Base-by-base conservation (phyloP, 1,140 invertebrate genomes). In the Temnothorax longispinosus region DNA sequence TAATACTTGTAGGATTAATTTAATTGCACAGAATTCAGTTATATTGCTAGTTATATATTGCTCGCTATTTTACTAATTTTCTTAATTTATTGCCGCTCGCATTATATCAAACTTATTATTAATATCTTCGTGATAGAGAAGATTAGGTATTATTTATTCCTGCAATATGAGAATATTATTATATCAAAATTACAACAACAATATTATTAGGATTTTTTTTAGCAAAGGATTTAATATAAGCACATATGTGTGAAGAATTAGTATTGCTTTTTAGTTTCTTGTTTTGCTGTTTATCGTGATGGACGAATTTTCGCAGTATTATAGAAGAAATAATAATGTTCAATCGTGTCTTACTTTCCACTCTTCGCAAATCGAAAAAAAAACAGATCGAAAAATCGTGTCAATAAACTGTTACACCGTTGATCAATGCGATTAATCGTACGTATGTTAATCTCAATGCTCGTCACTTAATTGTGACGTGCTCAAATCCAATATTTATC, bases 401-500 rank as follows among this genome's bases (percentile, higher is more conserved):
- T 1, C 27, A 27, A 80, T 78, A 47, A 78, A 65, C 8, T 78
- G 11, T 67, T 80, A 38, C 13, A 44, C 11, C 32, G 13, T 44
- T 47, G 35, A 65, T 78, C 10, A 47, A 47, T n/a, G 1, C 21
- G 18, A 78, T 38, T 15, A 80, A 67, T 80, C 13, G 47, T 38
- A 52, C 4, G 11, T 67, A n/a, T 10, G 21, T 77, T 77, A 47
- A 77, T 1, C 21, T 60, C 21, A 64, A 41, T 44, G 21, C 13
- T 15, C 7, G 4, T 5, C 44, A 11, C 35, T 80, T 47, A 64
- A 47, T 78, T 5, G 41, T 64, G 27, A 64, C 32, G 13, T 27
- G 52, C 8, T 67, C 44, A 13, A 18, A 52, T 52, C 13, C 32
- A 78, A 78, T 78, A 78, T 65, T 78, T 27, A 64, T 78, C 54